phyloP scores from a whole-genome alignment of 2,113 vertebrate species.

The Muntiacus reevesi region DNA sequence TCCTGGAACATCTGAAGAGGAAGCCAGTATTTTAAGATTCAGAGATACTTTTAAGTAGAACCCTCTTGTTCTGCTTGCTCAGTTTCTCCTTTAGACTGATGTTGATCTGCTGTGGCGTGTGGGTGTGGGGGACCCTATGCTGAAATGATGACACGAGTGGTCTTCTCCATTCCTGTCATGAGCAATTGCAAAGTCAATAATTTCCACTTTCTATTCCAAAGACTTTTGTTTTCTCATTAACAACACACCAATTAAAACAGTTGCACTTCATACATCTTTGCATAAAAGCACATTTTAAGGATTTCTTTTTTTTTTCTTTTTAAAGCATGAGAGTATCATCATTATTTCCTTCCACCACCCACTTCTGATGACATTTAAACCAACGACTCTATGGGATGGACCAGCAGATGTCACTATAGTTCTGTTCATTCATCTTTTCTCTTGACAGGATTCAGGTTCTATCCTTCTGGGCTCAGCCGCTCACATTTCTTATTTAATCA shows the following conservation, averaged over 20 bases:
- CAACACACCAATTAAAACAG: not conserved
- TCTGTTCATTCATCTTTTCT: constrained; percentile 83
- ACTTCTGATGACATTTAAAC: constrained; percentile 42
- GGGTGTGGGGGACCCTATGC: not conserved
- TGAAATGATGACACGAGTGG: not conserved
- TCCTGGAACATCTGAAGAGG: not conserved
- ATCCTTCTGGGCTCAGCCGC: constrained; percentile 52
- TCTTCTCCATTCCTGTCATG: not conserved
- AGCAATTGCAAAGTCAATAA: not conserved
- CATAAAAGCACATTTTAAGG: constrained; percentile 35
- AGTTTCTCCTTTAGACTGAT: not conserved
- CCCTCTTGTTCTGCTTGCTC: not conserved
- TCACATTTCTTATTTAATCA: constrained; percentile 83
- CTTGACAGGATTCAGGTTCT: constrained; percentile 78
- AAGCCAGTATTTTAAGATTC: not conserved
- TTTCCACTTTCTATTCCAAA: not conserved
- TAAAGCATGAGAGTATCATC: constrained; percentile 15
- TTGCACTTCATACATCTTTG: not conserved
- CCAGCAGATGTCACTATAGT: constrained; percentile 88
- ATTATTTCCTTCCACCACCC: constrained; percentile 33
- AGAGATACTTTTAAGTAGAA: not conserved
- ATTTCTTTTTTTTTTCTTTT: constrained; percentile 54
- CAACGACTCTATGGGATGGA: constrained; percentile 56
- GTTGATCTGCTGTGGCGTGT: not conserved
- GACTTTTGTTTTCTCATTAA: not conserved